A percentile compares a stretch with the other conserved stretches of the same genome.
Conservation (phyloP, 1,140 invertebrate genomes). For the Bombyx mandarina region DNA sequence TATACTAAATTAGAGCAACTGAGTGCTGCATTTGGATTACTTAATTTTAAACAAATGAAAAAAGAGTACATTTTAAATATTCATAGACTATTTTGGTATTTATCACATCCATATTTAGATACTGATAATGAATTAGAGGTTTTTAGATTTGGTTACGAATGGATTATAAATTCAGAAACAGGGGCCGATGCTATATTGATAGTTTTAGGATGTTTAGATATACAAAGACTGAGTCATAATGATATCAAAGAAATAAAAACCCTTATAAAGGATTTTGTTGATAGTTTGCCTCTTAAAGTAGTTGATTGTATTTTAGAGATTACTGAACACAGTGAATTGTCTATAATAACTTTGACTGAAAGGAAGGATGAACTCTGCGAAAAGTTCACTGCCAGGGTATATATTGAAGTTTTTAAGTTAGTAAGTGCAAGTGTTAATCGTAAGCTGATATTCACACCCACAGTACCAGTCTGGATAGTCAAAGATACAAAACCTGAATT, state of each 20-base stretch:
- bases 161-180: slow-evolving; percentile 35
- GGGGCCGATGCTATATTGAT: slow-evolving; percentile 43
- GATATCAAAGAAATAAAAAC: slow-evolving; percentile 34
- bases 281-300: slow-evolving; percentile 47
- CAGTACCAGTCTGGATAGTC: slow-evolving; percentile 36
- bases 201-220: slow-evolving; percentile 47
- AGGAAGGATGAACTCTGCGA: slow-evolving; percentile 28
- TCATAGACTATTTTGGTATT: slow-evolving; percentile 48
- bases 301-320: slow-evolving; percentile 36
- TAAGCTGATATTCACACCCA: slow-evolving; percentile 28
- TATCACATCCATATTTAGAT: slow-evolving; percentile 53
- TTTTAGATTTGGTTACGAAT: slow-evolving; percentile 53
- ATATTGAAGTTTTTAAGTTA: slow-evolving; percentile 36
- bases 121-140: slow-evolving; percentile 39
- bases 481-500: slow-evolving; percentile 31
- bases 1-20: slow-evolving; percentile 35
- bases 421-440: slow-evolving; percentile 33
- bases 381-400: slow-evolving; percentile 46
- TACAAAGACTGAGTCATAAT: slow-evolving; percentile 24
- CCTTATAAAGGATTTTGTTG: slow-evolving; percentile 25
- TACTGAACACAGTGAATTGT: slow-evolving; percentile 17
- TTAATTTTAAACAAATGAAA: slow-evolving; percentile 48
- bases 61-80: slow-evolving; percentile 36
- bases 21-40: slow-evolving; percentile 34
- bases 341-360: slow-evolving; percentile 12